Conservation (phyloP, 2,113 vertebrate genomes). For the Antechinus stuartii region DNA sequence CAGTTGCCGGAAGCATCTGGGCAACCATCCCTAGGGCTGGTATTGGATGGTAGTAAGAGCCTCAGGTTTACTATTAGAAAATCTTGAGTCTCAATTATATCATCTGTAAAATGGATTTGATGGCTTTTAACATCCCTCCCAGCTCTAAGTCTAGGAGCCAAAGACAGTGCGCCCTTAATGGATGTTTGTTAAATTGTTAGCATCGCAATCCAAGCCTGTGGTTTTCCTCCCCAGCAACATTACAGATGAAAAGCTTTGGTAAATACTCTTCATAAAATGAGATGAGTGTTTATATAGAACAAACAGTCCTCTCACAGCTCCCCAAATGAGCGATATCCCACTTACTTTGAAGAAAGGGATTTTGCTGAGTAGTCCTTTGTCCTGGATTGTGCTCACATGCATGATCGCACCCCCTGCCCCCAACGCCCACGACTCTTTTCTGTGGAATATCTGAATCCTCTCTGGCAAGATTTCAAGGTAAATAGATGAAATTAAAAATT, state of each 20-base stretch:
- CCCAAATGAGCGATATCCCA: conserved; percentile 82
- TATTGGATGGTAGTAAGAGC: not conserved
- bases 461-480: not conserved
- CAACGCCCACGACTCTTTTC: not conserved
- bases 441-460: not conserved
- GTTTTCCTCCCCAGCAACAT: not conserved
- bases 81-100: not conserved
- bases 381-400: conserved; percentile 68
- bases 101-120: not conserved
- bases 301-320: conserved; percentile 76
- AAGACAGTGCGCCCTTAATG: not conserved
- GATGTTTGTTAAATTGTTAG: not conserved
- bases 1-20: not conserved
- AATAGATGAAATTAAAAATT: not conserved
- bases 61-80: not conserved
- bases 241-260: conserved; percentile 59
- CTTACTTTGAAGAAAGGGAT: conserved; percentile 78
- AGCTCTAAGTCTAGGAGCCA: not conserved
- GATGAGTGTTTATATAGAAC: conserved; percentile 65
- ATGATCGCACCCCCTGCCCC: conserved; percentile 55
- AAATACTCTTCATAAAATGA: conserved; percentile 66
- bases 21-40: not conserved
- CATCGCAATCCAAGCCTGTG: not conserved
- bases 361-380: conserved; percentile 86
- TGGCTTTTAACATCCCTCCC: not conserved